These are phyloP conservation scores for Brachyptera risi DNA, from an alignment of 2,888 invertebrate species.

Conservation along the genomic window DNA sequence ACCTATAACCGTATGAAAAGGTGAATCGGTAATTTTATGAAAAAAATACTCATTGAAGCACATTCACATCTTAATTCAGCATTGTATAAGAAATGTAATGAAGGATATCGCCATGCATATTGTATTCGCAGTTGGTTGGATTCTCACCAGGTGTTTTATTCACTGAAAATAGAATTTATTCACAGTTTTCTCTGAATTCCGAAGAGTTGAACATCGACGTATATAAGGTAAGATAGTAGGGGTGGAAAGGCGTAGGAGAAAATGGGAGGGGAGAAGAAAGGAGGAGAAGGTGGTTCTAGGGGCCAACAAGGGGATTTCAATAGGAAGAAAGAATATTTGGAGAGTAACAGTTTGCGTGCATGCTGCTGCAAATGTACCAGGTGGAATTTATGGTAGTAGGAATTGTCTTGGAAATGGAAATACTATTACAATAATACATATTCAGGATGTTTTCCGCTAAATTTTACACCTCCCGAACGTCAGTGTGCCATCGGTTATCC, in stretches of 20 bases:
- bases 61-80: no score
- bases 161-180: not conserved
- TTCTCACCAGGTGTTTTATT: no score
- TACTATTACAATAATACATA: slow-evolving; percentile 13
- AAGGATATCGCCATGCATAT: no score
- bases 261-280: not conserved
- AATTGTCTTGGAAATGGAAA: slow-evolving; percentile 25
- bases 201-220: not conserved
- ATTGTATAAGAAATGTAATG: no score
- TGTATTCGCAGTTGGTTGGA: no score
- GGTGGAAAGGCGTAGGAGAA: no score
- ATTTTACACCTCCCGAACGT: not conserved
- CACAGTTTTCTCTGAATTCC: not conserved
- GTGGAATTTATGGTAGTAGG: slow-evolving; percentile 23
- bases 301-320: not conserved
- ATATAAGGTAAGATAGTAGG: not conserved
- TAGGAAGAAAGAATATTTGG: slow-evolving; percentile 1
- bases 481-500: no score
- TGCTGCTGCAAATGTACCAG: slow-evolving; percentile 17
- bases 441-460: not conserved
- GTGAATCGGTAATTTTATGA: no score
- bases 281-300: no score
- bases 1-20: no score
- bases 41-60: no score
- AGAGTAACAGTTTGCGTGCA: slow-evolving; percentile 3